These are phyloP conservation scores for Phocides pigmalion DNA, from an alignment of 1,140 invertebrate genomes.

Conservation along the genomic window DNA sequence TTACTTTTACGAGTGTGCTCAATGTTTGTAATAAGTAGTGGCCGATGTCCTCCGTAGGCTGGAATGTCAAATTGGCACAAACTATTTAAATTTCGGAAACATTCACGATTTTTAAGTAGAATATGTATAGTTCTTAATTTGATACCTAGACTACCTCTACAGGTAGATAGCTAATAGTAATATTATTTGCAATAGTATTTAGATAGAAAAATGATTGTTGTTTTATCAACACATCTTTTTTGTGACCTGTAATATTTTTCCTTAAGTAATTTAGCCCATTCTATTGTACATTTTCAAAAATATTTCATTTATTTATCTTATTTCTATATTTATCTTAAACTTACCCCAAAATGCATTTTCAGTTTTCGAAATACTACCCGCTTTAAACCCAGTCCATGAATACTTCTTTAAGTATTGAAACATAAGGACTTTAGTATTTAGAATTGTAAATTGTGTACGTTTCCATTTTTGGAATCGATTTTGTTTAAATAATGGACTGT, in stretches of 20 bases:
- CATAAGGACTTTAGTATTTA: neutral
- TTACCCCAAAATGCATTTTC: neutral
- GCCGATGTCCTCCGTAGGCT: slow-evolving; percentile 10
- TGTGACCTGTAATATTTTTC: slow-evolving; percentile 37
- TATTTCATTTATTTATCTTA: neutral
- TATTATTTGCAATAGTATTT: neutral
- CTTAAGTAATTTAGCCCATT: slow-evolving; percentile 4
- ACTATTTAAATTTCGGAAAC: neutral
- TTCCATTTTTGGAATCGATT: slow-evolving; percentile 2
- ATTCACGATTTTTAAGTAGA: slow-evolving; percentile 7
- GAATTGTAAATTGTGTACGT: neutral
- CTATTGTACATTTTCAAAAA: slow-evolving; percentile 1
- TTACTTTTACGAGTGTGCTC: slow-evolving; percentile 12
- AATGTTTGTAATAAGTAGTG: slow-evolving; percentile 7
- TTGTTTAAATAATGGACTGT: slow-evolving; percentile 45
- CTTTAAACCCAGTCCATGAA: neutral
- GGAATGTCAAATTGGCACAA: slow-evolving; percentile 7
- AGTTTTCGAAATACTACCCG: neutral
- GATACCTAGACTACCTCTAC: neutral
- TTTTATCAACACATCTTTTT: slow-evolving; percentile 54
- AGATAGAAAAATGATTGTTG: slow-evolving; percentile 25
- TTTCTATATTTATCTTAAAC: neutral
- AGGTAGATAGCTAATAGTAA: neutral
- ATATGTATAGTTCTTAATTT: slow-evolving; percentile 14
- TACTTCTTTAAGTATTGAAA: neutral